These are phyloP conservation scores for Geopemphigus sp. DNA, from an alignment of 1,140 invertebrate genomes.

Conservation along the genomic window DNA sequence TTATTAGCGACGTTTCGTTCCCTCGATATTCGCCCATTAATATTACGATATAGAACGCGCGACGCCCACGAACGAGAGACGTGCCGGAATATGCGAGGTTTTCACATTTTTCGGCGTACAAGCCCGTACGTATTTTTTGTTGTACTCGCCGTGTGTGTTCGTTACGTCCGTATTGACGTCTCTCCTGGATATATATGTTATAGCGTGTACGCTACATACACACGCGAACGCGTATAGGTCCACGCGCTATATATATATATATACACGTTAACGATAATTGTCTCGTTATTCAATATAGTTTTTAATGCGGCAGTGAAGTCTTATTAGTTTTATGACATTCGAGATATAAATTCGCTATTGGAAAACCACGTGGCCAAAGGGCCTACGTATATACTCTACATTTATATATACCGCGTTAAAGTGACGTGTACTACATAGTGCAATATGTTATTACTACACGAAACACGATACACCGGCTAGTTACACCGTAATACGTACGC, in stretches of 20 bases:
- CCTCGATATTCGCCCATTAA: background rate
- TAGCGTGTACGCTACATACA: background rate
- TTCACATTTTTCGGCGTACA: no score
- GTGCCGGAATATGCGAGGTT: no score
- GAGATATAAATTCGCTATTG: conserved; percentile 20
- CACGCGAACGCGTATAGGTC: background rate
- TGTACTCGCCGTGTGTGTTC: no score
- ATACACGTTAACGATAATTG: background rate
- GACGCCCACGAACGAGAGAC: no score
- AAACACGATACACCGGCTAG: background rate
- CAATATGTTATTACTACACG: background rate
- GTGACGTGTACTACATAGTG: background rate
- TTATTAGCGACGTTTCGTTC: background rate
- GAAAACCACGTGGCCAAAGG: background rate
- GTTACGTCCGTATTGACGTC: background rate
- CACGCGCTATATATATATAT: background rate
- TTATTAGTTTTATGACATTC: conserved; percentile 36
- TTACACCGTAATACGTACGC: background rate
- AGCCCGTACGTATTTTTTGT: no score
- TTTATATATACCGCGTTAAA: background rate
- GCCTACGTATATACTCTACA: background rate
- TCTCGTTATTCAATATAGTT: conserved; percentile 6
- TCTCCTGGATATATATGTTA: no score
- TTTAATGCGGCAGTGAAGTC: conserved; percentile 33
- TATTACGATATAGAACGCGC: background rate